Evolutionary conservation across 2,888 invertebrate genomes (phyloP).

Genomic region (Lithophane leautieri): DNA sequence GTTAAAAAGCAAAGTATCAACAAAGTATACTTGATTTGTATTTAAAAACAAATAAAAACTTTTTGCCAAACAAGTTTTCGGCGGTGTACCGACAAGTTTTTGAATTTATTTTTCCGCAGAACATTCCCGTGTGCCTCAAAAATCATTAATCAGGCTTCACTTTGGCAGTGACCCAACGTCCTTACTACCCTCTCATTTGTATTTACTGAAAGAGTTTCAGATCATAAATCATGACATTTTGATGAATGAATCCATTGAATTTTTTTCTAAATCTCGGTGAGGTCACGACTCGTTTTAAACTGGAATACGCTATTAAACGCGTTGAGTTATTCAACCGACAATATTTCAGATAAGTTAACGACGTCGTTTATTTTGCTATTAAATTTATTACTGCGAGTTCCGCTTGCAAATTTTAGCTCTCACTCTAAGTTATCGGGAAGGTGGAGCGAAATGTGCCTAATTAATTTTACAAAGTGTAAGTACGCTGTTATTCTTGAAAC

Average conservation of each 20-base stretch:
- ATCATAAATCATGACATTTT: constrained; percentile 87
- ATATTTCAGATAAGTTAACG: constrained; percentile 78
- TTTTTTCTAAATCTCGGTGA: constrained; percentile 81
- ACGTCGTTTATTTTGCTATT: constrained; percentile 76
- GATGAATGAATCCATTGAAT: constrained; percentile 86
- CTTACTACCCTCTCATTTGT: constrained; percentile 88
- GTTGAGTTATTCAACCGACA: constrained; percentile 75
- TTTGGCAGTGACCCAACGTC: constrained; percentile 89
- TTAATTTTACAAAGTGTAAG: constrained; percentile 65
- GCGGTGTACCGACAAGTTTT: constrained; percentile 73
- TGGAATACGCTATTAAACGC: constrained; percentile 71
- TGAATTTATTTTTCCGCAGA: constrained; percentile 82
- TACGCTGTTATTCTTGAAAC: constrained; percentile 59
- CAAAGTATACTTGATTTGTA: constrained; percentile 49
- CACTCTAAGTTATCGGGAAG: constrained; percentile 71
- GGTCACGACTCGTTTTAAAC: constrained; percentile 72
- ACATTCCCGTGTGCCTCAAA: constrained; percentile 83
- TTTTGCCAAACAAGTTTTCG: constrained; percentile 50
- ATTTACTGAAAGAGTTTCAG: constrained; percentile 88
- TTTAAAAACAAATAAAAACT: constrained; percentile 58
- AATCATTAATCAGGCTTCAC: constrained; percentile 89
- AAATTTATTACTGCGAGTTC: constrained; percentile 74
- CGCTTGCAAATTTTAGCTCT: constrained; percentile 69
- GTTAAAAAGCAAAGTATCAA: constrained; percentile 43
- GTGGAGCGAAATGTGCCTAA: constrained; percentile 68